A percentile compares a stretch with the other conserved stretches of the same genome.
phyloP scores from a whole-genome alignment of 2,888 invertebrate species.

The Pollenia amentaria region DNA sequence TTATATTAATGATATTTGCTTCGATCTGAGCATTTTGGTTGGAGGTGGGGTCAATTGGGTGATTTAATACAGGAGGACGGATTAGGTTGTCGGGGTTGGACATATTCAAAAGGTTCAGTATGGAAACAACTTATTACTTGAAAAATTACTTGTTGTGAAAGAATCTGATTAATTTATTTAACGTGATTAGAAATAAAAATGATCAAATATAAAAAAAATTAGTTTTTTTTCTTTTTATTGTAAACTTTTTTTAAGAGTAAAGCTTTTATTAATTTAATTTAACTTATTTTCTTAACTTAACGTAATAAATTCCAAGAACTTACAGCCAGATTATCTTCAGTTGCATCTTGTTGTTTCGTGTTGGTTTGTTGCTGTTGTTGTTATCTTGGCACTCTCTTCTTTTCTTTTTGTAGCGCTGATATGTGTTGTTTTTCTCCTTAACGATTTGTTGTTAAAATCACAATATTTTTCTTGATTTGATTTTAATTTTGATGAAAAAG shows the following conservation, averaged over 20 bases:
- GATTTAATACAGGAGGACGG: no score
- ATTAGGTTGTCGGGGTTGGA: not conserved
- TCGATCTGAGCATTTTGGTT: no score
- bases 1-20: no score
- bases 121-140: not conserved
- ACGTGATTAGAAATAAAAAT: no score
- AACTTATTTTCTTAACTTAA: no score
- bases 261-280: no score
- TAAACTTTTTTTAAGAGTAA: no score
- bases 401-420: not conserved
- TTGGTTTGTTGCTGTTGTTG: not conserved
- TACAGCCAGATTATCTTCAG: not conserved
- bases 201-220: no score
- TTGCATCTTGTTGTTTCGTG: not conserved
- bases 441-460: not conserved
- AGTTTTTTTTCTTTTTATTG: no score
- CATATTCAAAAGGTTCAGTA: not conserved
- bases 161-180: not conserved
- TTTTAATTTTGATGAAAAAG: not conserved
- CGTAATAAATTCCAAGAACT: no score
- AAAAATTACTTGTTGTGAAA: not conserved
- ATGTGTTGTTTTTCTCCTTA: not conserved
- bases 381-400: not conserved
- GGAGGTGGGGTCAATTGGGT: no score
- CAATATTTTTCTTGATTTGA: no score